Conservation (phyloP, 2,888 invertebrate genomes). For the Agrochola litura region DNA sequence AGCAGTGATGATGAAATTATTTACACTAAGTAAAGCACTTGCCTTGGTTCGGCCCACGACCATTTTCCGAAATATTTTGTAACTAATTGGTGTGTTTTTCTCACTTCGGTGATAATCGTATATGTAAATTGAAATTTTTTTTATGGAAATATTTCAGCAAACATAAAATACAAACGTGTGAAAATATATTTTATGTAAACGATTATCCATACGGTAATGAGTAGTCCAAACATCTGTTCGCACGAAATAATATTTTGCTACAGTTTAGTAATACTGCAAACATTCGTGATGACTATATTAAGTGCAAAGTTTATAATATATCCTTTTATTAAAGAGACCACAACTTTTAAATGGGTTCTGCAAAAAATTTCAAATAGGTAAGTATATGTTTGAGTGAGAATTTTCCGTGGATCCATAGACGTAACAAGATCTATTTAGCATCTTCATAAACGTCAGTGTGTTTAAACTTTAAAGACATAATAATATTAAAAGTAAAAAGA, state of each 20-base stretch:
- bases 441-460: neutral
- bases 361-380: neutral
- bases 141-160: slow-evolving; percentile 40
- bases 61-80: neutral
- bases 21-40: too few species aligned
- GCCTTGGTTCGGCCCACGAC: too few species aligned
- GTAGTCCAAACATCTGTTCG: slow-evolving; percentile 26
- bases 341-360: neutral
- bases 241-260: slow-evolving; percentile 55
- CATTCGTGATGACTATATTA: slow-evolving; percentile 49
- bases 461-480: neutral
- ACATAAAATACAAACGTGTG: slow-evolving; percentile 12
- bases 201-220: slow-evolving; percentile 30
- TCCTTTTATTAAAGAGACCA: neutral
- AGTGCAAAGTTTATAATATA: too few species aligned
- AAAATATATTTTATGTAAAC: slow-evolving; percentile 43
- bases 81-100: neutral
- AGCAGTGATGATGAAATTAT: too few species aligned
- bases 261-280: slow-evolving; percentile 43
- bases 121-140: neutral
- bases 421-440: neutral
- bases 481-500: neutral
- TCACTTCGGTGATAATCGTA: neutral
- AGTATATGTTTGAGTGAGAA: neutral
- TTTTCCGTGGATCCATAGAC: neutral